Evolutionary conservation across 2,888 invertebrate species (phyloP).

Genomic region (Caenorhabditis uteleia): DNA sequence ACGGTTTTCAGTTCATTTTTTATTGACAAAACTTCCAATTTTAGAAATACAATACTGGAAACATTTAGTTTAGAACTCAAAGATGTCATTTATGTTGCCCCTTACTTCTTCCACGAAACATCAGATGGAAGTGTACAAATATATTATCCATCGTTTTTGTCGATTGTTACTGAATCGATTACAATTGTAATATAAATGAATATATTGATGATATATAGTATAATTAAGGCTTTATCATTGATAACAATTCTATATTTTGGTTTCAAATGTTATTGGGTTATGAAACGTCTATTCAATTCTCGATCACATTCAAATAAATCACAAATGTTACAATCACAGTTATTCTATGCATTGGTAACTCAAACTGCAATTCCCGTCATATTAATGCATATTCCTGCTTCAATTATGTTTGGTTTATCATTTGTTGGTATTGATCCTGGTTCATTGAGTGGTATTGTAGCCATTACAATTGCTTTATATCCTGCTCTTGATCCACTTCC

Average conservation of each 20-base stretch:
- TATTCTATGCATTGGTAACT: slow-evolving; percentile 22
- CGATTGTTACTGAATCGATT: too few species aligned
- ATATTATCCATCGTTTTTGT: too few species aligned
- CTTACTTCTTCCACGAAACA: too few species aligned
- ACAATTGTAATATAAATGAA: too few species aligned
- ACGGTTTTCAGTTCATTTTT: too few species aligned
- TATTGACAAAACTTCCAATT: too few species aligned
- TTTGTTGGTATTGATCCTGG: slow-evolving; percentile 15
- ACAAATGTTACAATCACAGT: slow-evolving; percentile 7
- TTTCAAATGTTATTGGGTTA: not conserved
- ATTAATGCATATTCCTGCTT: slow-evolving; percentile 17
- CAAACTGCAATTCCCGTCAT: slow-evolving; percentile 21
- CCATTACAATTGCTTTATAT: slow-evolving; percentile 15
- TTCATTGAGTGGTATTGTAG: slow-evolving; percentile 11
- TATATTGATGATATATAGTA: too few species aligned
- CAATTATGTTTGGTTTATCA: slow-evolving; percentile 6
- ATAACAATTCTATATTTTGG: not conserved
- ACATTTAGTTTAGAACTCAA: too few species aligned
- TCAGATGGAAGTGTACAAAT: too few species aligned
- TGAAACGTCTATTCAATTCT: too few species aligned
- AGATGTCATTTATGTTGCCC: too few species aligned
- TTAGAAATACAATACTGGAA: too few species aligned
- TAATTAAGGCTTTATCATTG: not conserved
- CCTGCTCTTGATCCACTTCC: slow-evolving; percentile 22
- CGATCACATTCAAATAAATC: not conserved